Conservation (phyloP, 2,797 vertebrate genomes). For the Selene dorsalis region DNA sequence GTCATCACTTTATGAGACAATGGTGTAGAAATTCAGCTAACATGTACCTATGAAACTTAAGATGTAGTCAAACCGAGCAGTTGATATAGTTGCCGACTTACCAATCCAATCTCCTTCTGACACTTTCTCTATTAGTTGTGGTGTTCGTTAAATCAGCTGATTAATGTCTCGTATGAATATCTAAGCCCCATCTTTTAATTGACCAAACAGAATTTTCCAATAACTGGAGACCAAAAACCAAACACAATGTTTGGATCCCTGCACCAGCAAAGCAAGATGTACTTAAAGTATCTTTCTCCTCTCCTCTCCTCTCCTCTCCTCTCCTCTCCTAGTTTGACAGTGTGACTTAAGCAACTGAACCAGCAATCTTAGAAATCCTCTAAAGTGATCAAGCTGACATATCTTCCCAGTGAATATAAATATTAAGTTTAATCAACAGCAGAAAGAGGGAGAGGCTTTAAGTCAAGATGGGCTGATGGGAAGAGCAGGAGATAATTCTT, state of each 20-base stretch:
- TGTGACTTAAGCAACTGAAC: background rate
- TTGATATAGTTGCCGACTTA: no score
- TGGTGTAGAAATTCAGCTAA: no score
- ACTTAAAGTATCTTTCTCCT: background rate
- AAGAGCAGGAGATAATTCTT: conserved; percentile 25
- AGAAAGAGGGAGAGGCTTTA: background rate
- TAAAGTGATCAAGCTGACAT: conserved; percentile 3
- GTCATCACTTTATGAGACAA: background rate
- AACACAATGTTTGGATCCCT: background rate
- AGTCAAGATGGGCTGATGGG: conserved; percentile 13
- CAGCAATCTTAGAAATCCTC: conserved; percentile 10
- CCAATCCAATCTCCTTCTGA: no score
- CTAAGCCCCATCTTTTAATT: no score
- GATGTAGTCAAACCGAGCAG: no score
- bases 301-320: background rate
- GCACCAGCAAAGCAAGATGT: background rate
- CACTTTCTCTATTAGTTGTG: no score
- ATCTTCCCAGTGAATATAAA: conserved; percentile 2
- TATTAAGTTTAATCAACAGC: conserved; percentile 10
- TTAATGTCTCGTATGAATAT: no score
- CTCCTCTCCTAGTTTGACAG: conserved; percentile 4
- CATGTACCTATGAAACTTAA: no score
- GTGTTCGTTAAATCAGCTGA: no score
- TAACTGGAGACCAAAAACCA: no score
- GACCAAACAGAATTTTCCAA: no score